A percentile compares a stretch with the other conserved stretches of the same genome.
phyloP scores from a whole-genome alignment of 2,113 vertebrate species.

The Tringa solitaria region DNA sequence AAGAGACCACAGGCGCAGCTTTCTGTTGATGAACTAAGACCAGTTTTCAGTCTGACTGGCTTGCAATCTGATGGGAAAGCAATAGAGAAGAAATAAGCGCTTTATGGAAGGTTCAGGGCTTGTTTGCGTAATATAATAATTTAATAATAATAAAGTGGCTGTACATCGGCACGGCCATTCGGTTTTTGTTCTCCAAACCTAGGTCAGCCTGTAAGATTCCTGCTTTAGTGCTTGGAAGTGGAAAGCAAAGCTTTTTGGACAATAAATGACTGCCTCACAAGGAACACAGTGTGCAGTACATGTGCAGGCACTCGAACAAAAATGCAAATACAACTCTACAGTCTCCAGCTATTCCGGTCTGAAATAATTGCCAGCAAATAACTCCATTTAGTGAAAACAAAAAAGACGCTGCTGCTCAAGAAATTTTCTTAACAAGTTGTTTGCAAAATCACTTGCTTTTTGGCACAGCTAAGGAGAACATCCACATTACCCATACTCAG shows the following conservation, averaged over 20 bases:
- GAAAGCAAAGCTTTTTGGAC: constrained; percentile 23
- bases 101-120: background rate
- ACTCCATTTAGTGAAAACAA: constrained; percentile 29
- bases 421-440: background rate
- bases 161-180: background rate
- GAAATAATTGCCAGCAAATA: constrained; percentile 52
- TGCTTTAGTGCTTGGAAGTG: background rate
- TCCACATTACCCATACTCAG: background rate
- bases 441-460: background rate
- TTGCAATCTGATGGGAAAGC: background rate
- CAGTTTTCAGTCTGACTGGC: background rate
- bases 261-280: constrained; percentile 2
- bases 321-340: constrained; percentile 49
- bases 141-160: background rate
- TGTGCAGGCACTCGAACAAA: constrained; percentile 62
- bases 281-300: constrained; percentile 70
- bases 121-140: background rate
- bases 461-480: background rate
- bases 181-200: background rate
- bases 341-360: constrained; percentile 63
- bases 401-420: constrained; percentile 10
- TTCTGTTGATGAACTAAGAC: background rate
- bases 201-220: background rate
- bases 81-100: background rate
- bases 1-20: background rate